Percentiles rank a stretch among this genome's conserved stretches.
phyloP scores from a whole-genome alignment of 2,113 vertebrate genomes.

The Varanus komodoensis region DNA sequence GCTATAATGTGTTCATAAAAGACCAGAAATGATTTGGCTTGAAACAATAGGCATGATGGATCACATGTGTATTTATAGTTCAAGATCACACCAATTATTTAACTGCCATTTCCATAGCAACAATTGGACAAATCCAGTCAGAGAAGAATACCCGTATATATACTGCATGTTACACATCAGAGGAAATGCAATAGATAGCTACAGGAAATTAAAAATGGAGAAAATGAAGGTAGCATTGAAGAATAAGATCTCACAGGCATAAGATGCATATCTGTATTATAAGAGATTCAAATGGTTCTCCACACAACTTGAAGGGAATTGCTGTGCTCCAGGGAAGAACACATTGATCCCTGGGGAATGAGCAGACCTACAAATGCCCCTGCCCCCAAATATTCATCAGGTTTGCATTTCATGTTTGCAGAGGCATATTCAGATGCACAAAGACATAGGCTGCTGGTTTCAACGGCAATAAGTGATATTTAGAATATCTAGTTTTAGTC shows the following conservation, averaged over 20 bases:
- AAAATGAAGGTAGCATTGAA: not conserved
- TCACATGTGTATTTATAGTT: not conserved
- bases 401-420: not conserved
- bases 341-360: too few relatives aligned
- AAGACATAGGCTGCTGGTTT: not conserved
- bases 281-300: not conserved
- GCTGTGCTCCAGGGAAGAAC: not conserved
- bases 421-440: not conserved
- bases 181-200: not conserved
- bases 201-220: not conserved
- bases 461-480: not conserved
- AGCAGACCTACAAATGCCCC: too few relatives aligned
- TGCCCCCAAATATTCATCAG: not conserved
- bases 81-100: not conserved
- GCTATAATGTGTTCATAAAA: not conserved
- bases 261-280: not conserved
- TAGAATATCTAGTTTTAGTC: not conserved
- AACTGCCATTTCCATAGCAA: slow-evolving; percentile 9
- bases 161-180: not conserved
- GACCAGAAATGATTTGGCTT: not conserved
- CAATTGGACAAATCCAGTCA: not conserved
- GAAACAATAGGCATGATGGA: not conserved
- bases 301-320: too few relatives aligned
- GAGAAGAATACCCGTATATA: too few relatives aligned
- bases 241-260: not conserved